These are phyloP conservation scores for Trigoniulus corallinus DNA, from an alignment of 1,140 invertebrate genomes.

Conservation along the genomic window DNA sequence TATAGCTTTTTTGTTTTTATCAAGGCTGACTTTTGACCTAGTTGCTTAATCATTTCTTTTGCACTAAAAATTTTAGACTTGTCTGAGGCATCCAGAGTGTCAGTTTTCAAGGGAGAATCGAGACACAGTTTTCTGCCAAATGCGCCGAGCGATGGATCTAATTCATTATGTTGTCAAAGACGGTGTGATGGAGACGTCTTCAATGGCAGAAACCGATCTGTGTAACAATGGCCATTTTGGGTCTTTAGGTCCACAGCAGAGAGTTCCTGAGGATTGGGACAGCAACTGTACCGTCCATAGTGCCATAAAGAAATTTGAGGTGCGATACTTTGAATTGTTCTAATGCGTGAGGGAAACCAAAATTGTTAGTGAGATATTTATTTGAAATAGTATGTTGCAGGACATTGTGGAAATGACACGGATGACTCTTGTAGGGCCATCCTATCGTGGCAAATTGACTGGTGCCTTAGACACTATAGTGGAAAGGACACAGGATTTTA, in stretches of 20 bases:
- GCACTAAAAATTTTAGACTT: constrained; percentile 40
- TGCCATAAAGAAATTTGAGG: constrained; percentile 60
- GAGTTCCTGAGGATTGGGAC: constrained; percentile 40
- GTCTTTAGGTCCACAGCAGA: constrained; percentile 18
- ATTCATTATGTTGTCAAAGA: constrained; percentile 96
- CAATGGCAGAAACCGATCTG: constrained; percentile 18
- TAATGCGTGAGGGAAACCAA: no score
- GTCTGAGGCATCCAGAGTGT: constrained; percentile 86
- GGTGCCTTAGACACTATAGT: constrained; percentile 72
- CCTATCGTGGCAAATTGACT: constrained; percentile 45
- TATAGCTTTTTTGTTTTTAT: background rate
- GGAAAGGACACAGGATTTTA: constrained; percentile 95
- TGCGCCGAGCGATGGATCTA: constrained; percentile 89
- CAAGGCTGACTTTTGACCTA: background rate
- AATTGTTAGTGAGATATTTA: background rate
- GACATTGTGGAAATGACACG: constrained; percentile 68
- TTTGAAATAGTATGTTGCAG: constrained; percentile 14
- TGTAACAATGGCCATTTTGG: constrained; percentile 16
- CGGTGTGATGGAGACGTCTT: constrained; percentile 50
- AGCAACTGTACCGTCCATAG: constrained; percentile 52
- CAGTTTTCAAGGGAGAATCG: constrained; percentile 80
- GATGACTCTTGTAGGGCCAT: constrained; percentile 40
- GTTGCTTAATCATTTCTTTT: no score
- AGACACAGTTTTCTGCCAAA: constrained; percentile 93
- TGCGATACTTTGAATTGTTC: constrained; percentile 16